Evolutionary conservation across 2,888 invertebrate species (phyloP), one percentile per base, ranked within the genome.

Genomic region (Schizaphis graminum): DNA sequence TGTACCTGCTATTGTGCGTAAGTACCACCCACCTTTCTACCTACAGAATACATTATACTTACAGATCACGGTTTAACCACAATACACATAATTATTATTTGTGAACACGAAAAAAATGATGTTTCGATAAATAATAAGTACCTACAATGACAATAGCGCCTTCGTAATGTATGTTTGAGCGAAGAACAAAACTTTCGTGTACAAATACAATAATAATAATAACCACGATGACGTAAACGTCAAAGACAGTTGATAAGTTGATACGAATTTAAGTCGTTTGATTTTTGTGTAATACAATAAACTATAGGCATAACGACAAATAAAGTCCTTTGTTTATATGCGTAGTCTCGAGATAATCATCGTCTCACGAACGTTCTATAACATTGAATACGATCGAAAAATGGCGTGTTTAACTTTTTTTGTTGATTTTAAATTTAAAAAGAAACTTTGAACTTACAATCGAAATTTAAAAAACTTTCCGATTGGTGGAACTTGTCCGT

Each of bases 211-310:
- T 92, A 61, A 92, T 92, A 57, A 91, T 56, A 91, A 88, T 41
- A 56, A 56, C 13, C 35, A 91, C 61, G 35, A 47, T 35, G 35
- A 49, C 24, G 41, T 47, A 47, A 13, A 86, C 7, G 67, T 49
- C 90, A 44, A n/a, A 13, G 24, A 77, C 44, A 7, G 57, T 47
- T 77, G 57, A 86, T 86, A 91, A 7, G 57, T 47, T 77, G 57
- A 86, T 86, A 91, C 85, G 86, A 57, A 91, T 87, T 61, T 41
- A 92, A 87, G 92, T 47, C 57, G 41, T 87, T 87, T 92, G 28
- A 35, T 87, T 92, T 13, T 67, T 61, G 91, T 35, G 49, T 49
- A 87, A 67, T 28, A 61, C 87, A 35, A 87, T 92, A 67, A 87
- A 92, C 49, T 61, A 26, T 26, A 87, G 57, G 44, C 57, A 47